phyloP scores from a whole-genome alignment of 2,797 vertebrate genomes.

The Poecilia gillii region DNA sequence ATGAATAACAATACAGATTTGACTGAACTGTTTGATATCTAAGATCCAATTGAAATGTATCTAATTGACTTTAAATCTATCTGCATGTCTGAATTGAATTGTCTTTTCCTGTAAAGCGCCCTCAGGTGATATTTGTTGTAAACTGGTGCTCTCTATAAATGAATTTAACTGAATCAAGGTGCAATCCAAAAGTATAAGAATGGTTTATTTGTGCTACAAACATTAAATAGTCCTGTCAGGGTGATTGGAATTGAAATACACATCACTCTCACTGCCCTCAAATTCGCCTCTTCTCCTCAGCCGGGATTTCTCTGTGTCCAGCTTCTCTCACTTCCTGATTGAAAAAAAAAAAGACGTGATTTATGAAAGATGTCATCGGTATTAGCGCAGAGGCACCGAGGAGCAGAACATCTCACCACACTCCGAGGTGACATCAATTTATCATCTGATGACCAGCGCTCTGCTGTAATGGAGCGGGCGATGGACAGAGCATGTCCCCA shows the following conservation, averaged over 20 bases:
- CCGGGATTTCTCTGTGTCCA: constrained; percentile 26
- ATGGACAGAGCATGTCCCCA: constrained; percentile 9
- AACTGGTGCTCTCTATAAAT: background rate
- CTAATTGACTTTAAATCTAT: background rate
- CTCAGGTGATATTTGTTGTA: background rate
- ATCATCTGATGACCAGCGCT: constrained; percentile 48
- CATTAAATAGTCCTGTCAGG: constrained; percentile 18
- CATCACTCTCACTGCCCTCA: constrained; percentile 47
- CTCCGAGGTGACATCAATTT: constrained; percentile 45
- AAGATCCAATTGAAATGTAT: background rate
- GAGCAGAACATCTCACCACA: constrained; percentile 40
- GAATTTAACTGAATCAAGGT: background rate
- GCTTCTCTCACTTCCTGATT: constrained; percentile 35
- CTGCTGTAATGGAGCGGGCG: constrained; percentile 7
- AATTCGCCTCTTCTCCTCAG: constrained; percentile 26
- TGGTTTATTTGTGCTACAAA: background rate
- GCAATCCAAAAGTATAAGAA: background rate
- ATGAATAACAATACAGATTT: background rate
- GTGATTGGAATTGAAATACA: constrained; percentile 36
- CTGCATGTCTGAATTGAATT: background rate
- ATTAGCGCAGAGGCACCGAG: constrained; percentile 53
- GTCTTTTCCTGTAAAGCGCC: background rate
- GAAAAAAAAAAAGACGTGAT: constrained; percentile 52
- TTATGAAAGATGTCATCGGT: constrained; percentile 58
- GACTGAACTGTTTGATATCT: background rate